Percentiles rank a stretch among this genome's conserved stretches.
phyloP scores from a whole-genome alignment of 2,888 invertebrate genomes.

The Zygaena filipendulae region DNA sequence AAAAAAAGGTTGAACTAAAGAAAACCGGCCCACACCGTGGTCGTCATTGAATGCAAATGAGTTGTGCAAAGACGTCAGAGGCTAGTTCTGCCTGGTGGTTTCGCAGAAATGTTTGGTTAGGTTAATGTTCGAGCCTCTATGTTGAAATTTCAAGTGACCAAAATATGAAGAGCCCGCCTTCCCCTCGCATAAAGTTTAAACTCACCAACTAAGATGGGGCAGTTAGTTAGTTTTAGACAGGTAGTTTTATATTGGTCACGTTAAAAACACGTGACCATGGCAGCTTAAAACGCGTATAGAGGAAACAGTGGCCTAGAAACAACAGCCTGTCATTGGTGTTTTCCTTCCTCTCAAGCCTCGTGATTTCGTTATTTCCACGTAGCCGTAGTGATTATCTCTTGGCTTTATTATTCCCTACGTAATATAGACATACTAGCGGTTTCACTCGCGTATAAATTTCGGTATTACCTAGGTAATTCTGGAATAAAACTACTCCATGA shows the following conservation, averaged over 20 bases:
- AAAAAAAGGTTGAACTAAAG: too few species aligned
- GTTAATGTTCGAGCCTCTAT: slow-evolving; percentile 32
- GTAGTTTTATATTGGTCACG: slow-evolving; percentile 20
- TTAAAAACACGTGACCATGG: slow-evolving; percentile 28
- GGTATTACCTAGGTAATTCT: too few species aligned
- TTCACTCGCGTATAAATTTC: too few species aligned
- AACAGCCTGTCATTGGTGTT: slow-evolving; percentile 28
- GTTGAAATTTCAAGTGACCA: slow-evolving; percentile 24
- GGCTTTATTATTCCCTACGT: too few species aligned
- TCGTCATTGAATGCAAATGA: slow-evolving; percentile 34
- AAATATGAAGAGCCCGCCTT: slow-evolving; percentile 20
- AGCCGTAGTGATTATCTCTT: too few species aligned
- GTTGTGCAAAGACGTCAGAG: slow-evolving; percentile 39
- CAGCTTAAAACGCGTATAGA: slow-evolving; percentile 22
- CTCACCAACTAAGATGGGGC: slow-evolving; percentile 5
- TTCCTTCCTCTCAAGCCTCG: slow-evolving; percentile 28
- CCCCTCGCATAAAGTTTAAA: slow-evolving; percentile 6
- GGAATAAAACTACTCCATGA: too few species aligned
- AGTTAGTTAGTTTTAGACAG: slow-evolving; percentile 13
- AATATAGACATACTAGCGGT: too few species aligned
- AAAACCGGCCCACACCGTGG: slow-evolving; percentile 24
- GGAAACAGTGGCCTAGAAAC: slow-evolving; percentile 41
- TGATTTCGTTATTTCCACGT: slow-evolving; percentile 10
- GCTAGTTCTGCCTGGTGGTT: too few species aligned
- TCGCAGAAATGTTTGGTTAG: slow-evolving; percentile 44